phyloP scores from a whole-genome alignment of 2,888 invertebrate genomes.

The Eurytoma adleriae region DNA sequence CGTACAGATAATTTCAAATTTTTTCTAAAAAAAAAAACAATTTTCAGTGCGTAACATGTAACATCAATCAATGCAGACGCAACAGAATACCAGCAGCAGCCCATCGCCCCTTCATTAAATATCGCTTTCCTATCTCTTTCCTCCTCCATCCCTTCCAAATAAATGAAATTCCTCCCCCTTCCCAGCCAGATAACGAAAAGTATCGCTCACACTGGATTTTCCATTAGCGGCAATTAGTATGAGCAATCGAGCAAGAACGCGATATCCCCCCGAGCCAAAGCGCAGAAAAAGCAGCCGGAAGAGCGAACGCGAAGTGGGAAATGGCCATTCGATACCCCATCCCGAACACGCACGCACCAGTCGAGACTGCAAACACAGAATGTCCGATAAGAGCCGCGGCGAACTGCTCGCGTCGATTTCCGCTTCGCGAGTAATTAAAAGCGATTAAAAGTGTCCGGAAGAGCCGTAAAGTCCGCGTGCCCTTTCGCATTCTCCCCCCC shows the following conservation, averaged over 20 bases:
- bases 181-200: no score
- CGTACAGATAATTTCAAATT: no score
- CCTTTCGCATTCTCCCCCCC: not conserved
- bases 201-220: not conserved
- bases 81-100: no score
- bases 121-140: no score
- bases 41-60: no score
- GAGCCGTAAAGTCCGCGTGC: constrained; percentile 2
- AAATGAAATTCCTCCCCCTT: no score
- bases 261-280: not conserved
- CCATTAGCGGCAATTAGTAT: constrained; percentile 15
- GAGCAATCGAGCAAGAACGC: constrained; percentile 5
- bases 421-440: constrained; percentile 44
- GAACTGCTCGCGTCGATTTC: constrained; percentile 21
- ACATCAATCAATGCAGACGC: no score
- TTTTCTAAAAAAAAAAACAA: no score
- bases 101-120: no score
- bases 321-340: constrained; percentile 22
- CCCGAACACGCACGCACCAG: not conserved
- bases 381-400: constrained; percentile 22
- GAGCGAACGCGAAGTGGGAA: not conserved
- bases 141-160: no score
- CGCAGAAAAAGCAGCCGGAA: not conserved
- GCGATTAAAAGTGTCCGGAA: constrained; percentile 42
- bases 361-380: not conserved